Evolutionary conservation across 2,888 invertebrate genomes (phyloP).

Genomic region (Tachina fera): DNA sequence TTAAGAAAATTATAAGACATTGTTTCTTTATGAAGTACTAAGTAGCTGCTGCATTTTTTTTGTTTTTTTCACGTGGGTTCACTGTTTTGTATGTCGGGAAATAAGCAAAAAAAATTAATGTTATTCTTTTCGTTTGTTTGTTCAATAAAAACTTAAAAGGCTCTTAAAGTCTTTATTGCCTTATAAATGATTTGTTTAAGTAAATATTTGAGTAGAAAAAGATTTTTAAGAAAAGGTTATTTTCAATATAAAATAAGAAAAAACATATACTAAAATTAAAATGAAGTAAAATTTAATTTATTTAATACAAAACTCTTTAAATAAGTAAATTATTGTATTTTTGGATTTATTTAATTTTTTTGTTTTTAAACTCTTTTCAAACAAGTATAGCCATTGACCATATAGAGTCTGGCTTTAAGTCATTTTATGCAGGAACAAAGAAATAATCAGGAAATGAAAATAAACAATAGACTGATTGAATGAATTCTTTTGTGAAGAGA

Average conservation of each 20-base stretch:
- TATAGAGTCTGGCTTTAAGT: background rate
- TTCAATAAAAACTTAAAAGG: conserved; percentile 50
- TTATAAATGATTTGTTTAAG: conserved; percentile 18
- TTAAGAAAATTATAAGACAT: conserved; percentile 50
- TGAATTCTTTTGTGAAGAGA: conserved; percentile 17
- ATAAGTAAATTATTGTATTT: background rate
- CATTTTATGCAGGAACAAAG: conserved; percentile 27
- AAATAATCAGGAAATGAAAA: conserved; percentile 59
- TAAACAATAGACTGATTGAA: conserved; percentile 48
- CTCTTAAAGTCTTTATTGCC: conserved; percentile 50
- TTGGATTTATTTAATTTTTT: background rate
- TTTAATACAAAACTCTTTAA: background rate
- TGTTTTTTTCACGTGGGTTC: conserved; percentile 30
- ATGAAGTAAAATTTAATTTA: too few relatives aligned
- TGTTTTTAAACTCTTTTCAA: conserved; percentile 2
- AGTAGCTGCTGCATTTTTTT: conserved; percentile 44
- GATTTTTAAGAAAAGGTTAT: background rate
- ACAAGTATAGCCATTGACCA: conserved; percentile 20
- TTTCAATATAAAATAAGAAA: too few relatives aligned
- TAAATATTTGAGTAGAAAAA: background rate
- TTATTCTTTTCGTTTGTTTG: background rate
- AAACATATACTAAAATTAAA: too few relatives aligned
- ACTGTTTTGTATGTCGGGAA: conserved; percentile 21
- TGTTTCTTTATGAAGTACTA: conserved; percentile 64
- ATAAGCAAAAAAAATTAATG: conserved; percentile 38